Percentiles rank a stretch among this genome's conserved stretches.
Conservation (phyloP, 2,888 invertebrate genomes). For the Synanthedon tipuliformis region DNA sequence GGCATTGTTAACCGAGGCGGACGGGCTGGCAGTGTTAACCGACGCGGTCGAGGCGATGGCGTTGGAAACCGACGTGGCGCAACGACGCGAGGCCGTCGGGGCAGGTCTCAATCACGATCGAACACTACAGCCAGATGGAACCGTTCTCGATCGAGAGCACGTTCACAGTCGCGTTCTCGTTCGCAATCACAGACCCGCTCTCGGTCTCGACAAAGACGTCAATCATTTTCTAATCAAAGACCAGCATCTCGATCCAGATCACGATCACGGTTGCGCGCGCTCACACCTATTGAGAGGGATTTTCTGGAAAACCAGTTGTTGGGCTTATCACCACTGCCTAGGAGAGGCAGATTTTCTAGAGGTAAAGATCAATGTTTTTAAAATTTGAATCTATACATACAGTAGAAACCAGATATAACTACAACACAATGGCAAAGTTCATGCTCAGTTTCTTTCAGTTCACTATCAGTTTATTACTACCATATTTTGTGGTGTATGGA, state of each 20-base stretch:
- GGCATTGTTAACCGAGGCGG: slow-evolving; percentile 12
- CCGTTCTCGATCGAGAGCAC: slow-evolving; percentile 27
- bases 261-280: slow-evolving; percentile 40
- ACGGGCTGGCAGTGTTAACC: slow-evolving; percentile 12
- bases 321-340: slow-evolving; percentile 36
- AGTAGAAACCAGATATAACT: no score
- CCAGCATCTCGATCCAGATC: slow-evolving; percentile 47
- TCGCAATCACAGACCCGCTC: slow-evolving; percentile 24
- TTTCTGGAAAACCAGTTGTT: slow-evolving; percentile 36
- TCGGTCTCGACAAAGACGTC: slow-evolving; percentile 20
- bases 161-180: slow-evolving; percentile 26
- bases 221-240: slow-evolving; percentile 34
- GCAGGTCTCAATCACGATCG: slow-evolving; percentile 26
- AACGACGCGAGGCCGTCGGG: slow-evolving; percentile 19
- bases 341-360: slow-evolving; percentile 31
- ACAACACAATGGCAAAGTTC: no score
- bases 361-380: slow-evolving; percentile 9
- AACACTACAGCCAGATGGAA: slow-evolving; percentile 24
- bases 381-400: no score
- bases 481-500: no score
- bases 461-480: no score
- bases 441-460: no score
- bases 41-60: slow-evolving; percentile 12
- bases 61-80: slow-evolving; percentile 20
- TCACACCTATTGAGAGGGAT: slow-evolving; percentile 54